These are phyloP conservation scores for Apoda limacodes DNA, from an alignment of 2,888 invertebrate species.

Conservation along the genomic window DNA sequence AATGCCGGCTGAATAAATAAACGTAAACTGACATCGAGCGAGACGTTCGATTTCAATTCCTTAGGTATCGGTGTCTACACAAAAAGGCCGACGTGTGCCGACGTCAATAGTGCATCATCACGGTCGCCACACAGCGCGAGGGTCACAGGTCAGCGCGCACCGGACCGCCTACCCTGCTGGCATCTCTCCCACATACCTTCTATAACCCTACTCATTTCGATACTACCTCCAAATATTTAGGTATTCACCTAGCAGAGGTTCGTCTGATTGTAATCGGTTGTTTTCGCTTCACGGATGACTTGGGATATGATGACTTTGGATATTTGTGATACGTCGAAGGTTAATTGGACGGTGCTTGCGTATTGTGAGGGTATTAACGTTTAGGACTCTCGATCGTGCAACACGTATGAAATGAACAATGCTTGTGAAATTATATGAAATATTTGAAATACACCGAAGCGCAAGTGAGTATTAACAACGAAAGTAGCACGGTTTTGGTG, in stretches of 20 bases:
- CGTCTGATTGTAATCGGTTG: slow-evolving; percentile 24
- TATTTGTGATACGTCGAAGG: slow-evolving; percentile 58
- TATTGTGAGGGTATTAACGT: slow-evolving; percentile 56
- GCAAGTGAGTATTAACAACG: too few species aligned
- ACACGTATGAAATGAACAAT: too few species aligned
- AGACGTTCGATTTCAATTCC: too few species aligned
- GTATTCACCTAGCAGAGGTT: slow-evolving; percentile 14
- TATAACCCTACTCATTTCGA: slow-evolving; percentile 21
- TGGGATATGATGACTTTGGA: slow-evolving; percentile 53
- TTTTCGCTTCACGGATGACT: slow-evolving; percentile 35
- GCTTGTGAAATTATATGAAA: too few species aligned
- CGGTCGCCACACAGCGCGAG: slow-evolving; percentile 41
- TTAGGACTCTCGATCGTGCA: too few species aligned
- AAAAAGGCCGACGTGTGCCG: slow-evolving; percentile 20
- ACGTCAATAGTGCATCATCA: slow-evolving; percentile 40
- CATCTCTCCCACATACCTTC: slow-evolving; percentile 36
- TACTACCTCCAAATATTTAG: slow-evolving; percentile 15
- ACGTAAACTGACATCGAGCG: too few species aligned
- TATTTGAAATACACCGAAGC: too few species aligned
- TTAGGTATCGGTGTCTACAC: slow-evolving; percentile 16
- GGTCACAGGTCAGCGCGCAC: slow-evolving; percentile 52
- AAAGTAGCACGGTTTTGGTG: too few species aligned
- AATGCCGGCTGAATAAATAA: too few species aligned
- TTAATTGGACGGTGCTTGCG: slow-evolving; percentile 61
- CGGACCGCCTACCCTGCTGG: slow-evolving; percentile 46